Evolutionary conservation across 2,113 vertebrate genomes (phyloP), one percentile per base, ranked within the genome.

Genomic region (Corvus hawaiiensis): DNA sequence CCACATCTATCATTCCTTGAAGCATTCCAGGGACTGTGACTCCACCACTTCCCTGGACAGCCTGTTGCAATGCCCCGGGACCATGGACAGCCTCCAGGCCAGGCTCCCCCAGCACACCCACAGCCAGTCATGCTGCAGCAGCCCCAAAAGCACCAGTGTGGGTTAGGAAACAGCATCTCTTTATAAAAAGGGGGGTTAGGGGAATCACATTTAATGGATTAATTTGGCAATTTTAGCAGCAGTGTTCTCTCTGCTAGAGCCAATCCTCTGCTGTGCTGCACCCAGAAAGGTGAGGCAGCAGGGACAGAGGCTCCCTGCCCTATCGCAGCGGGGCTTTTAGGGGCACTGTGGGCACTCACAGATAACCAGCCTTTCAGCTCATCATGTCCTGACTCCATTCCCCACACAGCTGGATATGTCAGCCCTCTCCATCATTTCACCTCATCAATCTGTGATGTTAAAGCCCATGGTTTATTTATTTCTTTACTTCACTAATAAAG

Each of bases 401-500:
- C 71, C 54, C 87, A 54, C 32, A 33, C 1, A 0, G 68, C 46
- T 48, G 82, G 22, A 16, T n/a, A 6, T 18, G n/a, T 15, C 78
- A 66, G 61, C 89, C 24, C 37, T 43, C 56, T 75, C 58, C 77
- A 62, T n/a, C 20, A 33, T 35, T 83, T 59, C 86, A 59, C 59
- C 76, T 93, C 86, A 71, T 43, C 80, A 35, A 35, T 21, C 80
- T 37, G 35, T 41, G 44, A 63, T 16, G 56, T 61, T 58, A 72
- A 80, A 94, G 87, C 84, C 87, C 41, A 30, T 26, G 75, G 67
- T 90, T 92, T 92, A 64, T 85, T 93, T 84, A 91, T 84, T 93
- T 71, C 33, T 94, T 96, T 91, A 94, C 80, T 92, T 73, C 90
- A 88, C 63, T 56, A 78, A 80, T 91, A 87, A 95, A 91, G 92